Conservation (phyloP, 2,797 vertebrate genomes). For the Ceryle rudis region DNA sequence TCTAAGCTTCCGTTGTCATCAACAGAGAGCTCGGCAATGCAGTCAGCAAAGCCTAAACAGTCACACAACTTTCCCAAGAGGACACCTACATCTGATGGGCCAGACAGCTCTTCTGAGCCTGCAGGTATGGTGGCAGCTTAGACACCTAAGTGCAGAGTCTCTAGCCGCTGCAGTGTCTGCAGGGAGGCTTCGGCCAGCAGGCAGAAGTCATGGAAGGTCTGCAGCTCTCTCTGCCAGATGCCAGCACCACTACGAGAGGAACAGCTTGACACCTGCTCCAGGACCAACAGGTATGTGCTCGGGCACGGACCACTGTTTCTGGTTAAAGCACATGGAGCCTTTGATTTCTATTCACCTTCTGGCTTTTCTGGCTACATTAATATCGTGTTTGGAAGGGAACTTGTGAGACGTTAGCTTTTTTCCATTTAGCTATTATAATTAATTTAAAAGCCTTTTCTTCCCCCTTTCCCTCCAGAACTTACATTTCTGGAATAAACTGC, state of each 20-base stretch:
- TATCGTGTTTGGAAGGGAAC: background rate
- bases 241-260: background rate
- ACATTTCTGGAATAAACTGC: background rate
- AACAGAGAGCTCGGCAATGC: background rate
- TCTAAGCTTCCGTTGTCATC: background rate
- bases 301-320: background rate
- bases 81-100: rapidly evolving
- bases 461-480: background rate
- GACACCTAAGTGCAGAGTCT: no score
- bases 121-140: background rate
- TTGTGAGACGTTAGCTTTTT: background rate
- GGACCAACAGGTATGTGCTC: background rate
- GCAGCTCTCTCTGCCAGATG: background rate
- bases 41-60: background rate
- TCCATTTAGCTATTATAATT: background rate
- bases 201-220: background rate
- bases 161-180: background rate
- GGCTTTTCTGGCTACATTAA: background rate
- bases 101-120: background rate
- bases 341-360: background rate
- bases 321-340: background rate
- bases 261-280: background rate
- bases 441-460: background rate
- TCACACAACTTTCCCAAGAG: background rate
- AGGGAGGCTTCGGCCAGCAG: background rate